Base-by-base conservation (phyloP, 2,797 vertebrate species). In the Columba guinea region DNA sequence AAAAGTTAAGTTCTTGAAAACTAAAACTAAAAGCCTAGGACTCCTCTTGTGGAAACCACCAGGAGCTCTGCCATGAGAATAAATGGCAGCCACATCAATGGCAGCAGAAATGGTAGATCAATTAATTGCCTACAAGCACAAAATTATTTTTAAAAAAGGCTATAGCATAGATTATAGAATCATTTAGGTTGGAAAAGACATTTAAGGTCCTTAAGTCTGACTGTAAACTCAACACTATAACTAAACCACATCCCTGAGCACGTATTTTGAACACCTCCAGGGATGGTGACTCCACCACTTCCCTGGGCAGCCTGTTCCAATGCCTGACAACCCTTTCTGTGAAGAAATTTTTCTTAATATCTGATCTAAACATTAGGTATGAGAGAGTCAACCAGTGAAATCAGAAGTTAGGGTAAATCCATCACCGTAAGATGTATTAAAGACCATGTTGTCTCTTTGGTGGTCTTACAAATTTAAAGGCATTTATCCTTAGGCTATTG, bases 361-460 rank as follows among this genome's bases (percentile, higher is more conserved):
- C 44, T 46, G 19, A 46, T 46, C 44, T 46, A 46, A 46, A 20
- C 19, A 46, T 44, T 73, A 77, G 59, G 68, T 78, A 35, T 81
- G 89, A 78, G 17, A 64, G 46, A 87, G 68, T 83, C 86, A 91
- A 90, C 93, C 70, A 95, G 41, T 34, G 74, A 94, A 95, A 94
- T 62, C 59, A 94, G 94, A 96, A 83, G 52, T 68, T 78, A 53
- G 30, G 77, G 39, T 71, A 89, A 88, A 96, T 93, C 64, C 60
- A 90, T 87, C 84, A 84, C 30, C 75, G 78, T 32, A 93, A 82
- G 68, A 89, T 22, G 10, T 64, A 91, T 55, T 76, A 80, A 88
- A 84, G 65, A 35, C 67, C 90, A 69, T 78, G 92, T n/a, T 71
- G 39, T 84, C 87, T 88, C 65, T 86, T 86, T 27, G 56, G 39